These are phyloP conservation scores for Clanis bilineata DNA, from an alignment of 2,888 invertebrate species.

Conservation along the genomic window DNA sequence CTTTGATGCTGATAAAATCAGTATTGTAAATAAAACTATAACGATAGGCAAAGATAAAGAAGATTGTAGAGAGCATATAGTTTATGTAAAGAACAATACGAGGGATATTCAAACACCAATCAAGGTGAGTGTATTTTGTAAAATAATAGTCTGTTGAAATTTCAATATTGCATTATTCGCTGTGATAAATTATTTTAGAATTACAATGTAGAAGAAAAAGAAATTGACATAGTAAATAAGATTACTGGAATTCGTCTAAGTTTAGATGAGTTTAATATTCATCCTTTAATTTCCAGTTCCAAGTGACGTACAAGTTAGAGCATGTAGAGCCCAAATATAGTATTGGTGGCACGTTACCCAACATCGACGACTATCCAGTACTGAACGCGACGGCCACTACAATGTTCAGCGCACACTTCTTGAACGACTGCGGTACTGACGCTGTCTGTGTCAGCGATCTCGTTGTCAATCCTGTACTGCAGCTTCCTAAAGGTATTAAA, in stretches of 20 bases:
- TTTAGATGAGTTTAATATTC: too few species aligned
- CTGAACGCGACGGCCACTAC: conserved; percentile 93
- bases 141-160: background rate
- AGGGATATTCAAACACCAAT: conserved; percentile 94
- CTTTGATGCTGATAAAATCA: conserved; percentile 84
- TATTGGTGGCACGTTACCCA: conserved; percentile 81
- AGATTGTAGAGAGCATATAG: conserved; percentile 88
- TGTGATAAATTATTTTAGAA: too few species aligned
- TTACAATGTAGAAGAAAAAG: too few species aligned
- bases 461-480: conserved; percentile 83
- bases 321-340: conserved; percentile 84
- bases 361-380: conserved; percentile 91
- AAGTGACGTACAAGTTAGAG: conserved; percentile 91
- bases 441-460: conserved; percentile 94
- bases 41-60: conserved; percentile 82
- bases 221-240: too few species aligned
- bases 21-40: conserved; percentile 84
- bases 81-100: conserved; percentile 93
- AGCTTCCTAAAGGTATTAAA: conserved; percentile 77
- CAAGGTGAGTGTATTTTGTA: conserved; percentile 67
- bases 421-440: conserved; percentile 95
- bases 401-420: conserved; percentile 91
- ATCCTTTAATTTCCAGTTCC: conserved; percentile 79
- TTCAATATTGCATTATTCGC: background rate
- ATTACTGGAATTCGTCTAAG: too few species aligned